phyloP scores from a whole-genome alignment of 2,888 invertebrate genomes.

The Elmis aenea region DNA sequence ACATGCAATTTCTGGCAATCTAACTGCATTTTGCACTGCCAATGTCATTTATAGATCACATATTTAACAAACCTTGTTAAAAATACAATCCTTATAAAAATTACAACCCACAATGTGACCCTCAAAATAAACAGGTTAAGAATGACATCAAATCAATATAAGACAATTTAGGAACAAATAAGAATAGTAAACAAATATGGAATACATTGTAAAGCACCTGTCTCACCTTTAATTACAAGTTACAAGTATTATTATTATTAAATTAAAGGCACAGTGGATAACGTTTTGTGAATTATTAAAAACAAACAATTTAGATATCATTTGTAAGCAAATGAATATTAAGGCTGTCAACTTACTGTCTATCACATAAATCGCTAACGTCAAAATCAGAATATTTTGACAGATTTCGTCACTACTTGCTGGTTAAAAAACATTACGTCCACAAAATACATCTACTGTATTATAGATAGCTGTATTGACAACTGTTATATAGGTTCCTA shows the following conservation, averaged over 20 bases:
- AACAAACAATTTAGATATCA: conserved; percentile 46
- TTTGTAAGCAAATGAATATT: conserved; percentile 32
- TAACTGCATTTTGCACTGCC: conserved; percentile 25
- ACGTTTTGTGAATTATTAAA: conserved; percentile 33
- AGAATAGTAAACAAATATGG: conserved; percentile 20
- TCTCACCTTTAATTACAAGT: conserved; percentile 44
- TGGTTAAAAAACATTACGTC: conserved; percentile 2
- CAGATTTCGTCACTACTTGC: conserved; percentile 1
- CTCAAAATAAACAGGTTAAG: no score
- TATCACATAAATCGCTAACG: conserved; percentile 6
- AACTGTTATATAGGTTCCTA: no score
- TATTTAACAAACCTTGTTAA: no score
- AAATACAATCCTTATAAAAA: no score
- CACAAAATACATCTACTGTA: conserved; percentile 1
- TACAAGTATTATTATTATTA: conserved; percentile 32
- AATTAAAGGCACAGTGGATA: conserved; percentile 40
- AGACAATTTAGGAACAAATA: no score
- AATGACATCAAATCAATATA: no score
- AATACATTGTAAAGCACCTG: conserved; percentile 18
- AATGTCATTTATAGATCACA: conserved; percentile 30
- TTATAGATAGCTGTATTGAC: no score
- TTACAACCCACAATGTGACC: no score
- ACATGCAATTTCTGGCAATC: conserved; percentile 13
- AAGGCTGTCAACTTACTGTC: conserved; percentile 18
- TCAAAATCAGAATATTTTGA: conserved; percentile 15